Evolutionary conservation across 1,140 invertebrate species (phyloP).

Genomic region (Idris sp.): DNA sequence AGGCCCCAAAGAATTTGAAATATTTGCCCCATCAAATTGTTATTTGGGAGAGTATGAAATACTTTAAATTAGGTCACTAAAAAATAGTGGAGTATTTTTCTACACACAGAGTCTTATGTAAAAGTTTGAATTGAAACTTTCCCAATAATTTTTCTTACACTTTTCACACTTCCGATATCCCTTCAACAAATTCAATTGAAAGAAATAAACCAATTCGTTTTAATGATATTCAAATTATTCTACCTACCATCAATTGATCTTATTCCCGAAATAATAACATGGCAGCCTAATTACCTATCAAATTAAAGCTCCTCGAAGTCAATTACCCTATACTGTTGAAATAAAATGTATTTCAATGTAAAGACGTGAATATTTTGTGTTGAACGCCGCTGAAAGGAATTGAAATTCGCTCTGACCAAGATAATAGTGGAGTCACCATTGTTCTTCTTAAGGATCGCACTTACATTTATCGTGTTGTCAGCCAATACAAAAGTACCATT

Average conservation of each 20-base stretch:
- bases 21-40: no score
- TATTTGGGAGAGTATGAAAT: no score
- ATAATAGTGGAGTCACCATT: conserved; percentile 63
- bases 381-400: conserved; percentile 41
- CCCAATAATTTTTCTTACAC: no score
- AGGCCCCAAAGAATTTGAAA: no score
- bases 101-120: no score
- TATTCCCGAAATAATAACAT: conserved; percentile 32
- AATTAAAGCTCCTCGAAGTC: conserved; percentile 33
- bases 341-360: conserved; percentile 44
- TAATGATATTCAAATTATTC: conserved; percentile 36
- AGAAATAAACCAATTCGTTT: conserved; percentile 9
- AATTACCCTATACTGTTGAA: conserved; percentile 29
- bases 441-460: conserved; percentile 64
- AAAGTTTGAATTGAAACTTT: no score
- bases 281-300: conserved; percentile 46
- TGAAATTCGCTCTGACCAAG: conserved; percentile 54
- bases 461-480: conserved; percentile 66
- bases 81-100: no score
- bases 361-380: conserved; percentile 41
- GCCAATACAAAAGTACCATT: conserved; percentile 66
- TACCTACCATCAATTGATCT: conserved; percentile 6
- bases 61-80: no score
- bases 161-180: no score
- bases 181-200: no score